Evolutionary conservation across 2,888 invertebrate genomes (phyloP).

Genomic region (Anorthoa munda): DNA sequence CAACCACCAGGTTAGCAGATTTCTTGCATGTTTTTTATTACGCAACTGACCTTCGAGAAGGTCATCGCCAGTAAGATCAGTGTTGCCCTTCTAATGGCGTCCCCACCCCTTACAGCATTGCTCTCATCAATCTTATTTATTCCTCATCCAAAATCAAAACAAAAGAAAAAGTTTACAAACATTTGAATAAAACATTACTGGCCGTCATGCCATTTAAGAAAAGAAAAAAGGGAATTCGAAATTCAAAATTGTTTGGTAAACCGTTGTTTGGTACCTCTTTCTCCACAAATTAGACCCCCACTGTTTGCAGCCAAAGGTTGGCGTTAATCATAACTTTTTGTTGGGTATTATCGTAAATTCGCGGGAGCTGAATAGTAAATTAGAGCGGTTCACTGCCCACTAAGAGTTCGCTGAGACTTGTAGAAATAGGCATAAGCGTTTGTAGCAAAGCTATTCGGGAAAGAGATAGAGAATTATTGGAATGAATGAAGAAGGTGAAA

Average conservation of each 20-base stretch:
- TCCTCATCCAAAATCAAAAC: conserved; percentile 2
- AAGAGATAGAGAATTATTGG: background rate
- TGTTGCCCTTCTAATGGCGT: background rate
- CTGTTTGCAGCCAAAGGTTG: conserved; percentile 54
- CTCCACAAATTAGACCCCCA: conserved; percentile 64
- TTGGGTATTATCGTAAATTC: conserved; percentile 79
- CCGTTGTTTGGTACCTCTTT: conserved; percentile 18
- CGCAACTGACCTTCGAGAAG: background rate
- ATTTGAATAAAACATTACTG: conserved; percentile 35
- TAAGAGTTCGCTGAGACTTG: conserved; percentile 23
- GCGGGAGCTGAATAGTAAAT: conserved; percentile 65
- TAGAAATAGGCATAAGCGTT: conserved; percentile 11
- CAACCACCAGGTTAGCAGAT: too few relatives aligned
- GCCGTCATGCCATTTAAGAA: conserved; percentile 6
- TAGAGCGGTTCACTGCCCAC: conserved; percentile 48
- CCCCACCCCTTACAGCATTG: background rate
- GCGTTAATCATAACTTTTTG: conserved; percentile 80
- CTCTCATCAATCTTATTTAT: background rate
- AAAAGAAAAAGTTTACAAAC: conserved; percentile 27
- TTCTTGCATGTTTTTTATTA: background rate
- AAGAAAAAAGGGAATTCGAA: conserved; percentile 33
- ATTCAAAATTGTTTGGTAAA: conserved; percentile 23
- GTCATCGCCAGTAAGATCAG: background rate
- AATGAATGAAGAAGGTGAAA: background rate
- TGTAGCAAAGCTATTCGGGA: background rate